Evolutionary conservation across 2,113 vertebrate genomes (phyloP).

Genomic region (Anarrhichthys ocellatus): DNA sequence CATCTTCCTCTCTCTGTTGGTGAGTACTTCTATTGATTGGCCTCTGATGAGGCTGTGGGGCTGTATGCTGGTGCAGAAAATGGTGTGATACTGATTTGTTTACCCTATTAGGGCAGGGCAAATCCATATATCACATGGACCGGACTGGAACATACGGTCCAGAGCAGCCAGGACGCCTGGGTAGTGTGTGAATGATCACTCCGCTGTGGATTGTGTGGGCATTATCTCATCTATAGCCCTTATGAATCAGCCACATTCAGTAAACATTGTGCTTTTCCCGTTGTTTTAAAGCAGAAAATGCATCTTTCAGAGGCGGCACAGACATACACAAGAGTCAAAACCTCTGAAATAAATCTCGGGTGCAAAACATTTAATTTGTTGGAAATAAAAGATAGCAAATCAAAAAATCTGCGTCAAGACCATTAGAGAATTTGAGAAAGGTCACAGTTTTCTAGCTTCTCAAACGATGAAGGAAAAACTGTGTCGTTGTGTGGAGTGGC

Average conservation of each 20-base stretch:
- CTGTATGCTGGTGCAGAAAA: slow-evolving; percentile 58
- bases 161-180: slow-evolving; percentile 59
- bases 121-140: slow-evolving; percentile 73
- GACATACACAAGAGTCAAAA: slow-evolving; percentile 13
- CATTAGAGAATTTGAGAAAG: slow-evolving; percentile 8
- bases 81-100: slow-evolving; percentile 65
- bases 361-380: slow-evolving; percentile 8
- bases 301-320: slow-evolving; percentile 21
- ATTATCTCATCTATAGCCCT: slow-evolving; percentile 51
- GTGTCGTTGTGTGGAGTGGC: neutral
- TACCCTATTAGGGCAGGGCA: slow-evolving; percentile 64
- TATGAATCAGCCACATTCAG: slow-evolving; percentile 57
- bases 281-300: slow-evolving; percentile 33
- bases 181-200: slow-evolving; percentile 45
- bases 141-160: slow-evolving; percentile 60
- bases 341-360: slow-evolving; percentile 11
- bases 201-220: slow-evolving; percentile 55
- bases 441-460: slow-evolving; percentile 3
- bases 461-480: slow-evolving; percentile 29
- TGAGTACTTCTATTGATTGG: slow-evolving; percentile 66
- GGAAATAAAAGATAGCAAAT: slow-evolving; percentile 9
- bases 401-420: slow-evolving; percentile 1
- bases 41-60: slow-evolving; percentile 67
- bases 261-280: slow-evolving; percentile 18
- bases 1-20: slow-evolving; percentile 46